phyloP scores from a whole-genome alignment of 2,797 vertebrate species.

The Lerista edwardsae region DNA sequence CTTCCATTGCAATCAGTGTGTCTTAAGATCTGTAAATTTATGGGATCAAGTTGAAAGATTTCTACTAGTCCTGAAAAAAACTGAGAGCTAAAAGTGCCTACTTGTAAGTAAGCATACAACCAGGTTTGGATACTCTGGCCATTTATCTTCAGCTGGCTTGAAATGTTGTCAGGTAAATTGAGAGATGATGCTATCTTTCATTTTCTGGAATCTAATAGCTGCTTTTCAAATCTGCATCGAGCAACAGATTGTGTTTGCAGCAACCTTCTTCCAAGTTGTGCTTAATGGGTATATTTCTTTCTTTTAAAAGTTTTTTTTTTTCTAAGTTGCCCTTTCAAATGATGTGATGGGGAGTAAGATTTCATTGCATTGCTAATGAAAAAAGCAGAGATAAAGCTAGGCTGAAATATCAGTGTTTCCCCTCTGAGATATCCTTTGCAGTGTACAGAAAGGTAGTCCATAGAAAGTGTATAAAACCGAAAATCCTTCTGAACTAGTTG shows the following conservation, averaged over 20 bases:
- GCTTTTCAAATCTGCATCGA: not conserved
- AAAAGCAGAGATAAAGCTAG: slow-evolving; percentile 20
- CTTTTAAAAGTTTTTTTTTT: slow-evolving; percentile 1
- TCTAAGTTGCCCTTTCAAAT: slow-evolving; percentile 26
- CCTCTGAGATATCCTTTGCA: not conserved
- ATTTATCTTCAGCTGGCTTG: not conserved
- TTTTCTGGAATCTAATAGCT: not conserved
- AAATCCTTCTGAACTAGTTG: not conserved
- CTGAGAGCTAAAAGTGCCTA: not conserved
- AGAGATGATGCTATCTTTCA: not conserved
- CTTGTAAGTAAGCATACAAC: not conserved
- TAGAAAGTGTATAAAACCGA: not conserved
- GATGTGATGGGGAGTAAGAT: slow-evolving; percentile 3
- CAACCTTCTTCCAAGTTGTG: slow-evolving; percentile 24
- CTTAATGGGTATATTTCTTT: not conserved
- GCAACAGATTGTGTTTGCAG: not conserved
- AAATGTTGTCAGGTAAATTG: slow-evolving; percentile 23
- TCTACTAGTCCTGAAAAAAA: not conserved
- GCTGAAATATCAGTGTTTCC: not conserved
- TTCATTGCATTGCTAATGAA: slow-evolving; percentile 26
- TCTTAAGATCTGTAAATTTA: not conserved
- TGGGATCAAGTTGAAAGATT: not conserved
- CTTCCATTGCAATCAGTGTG: not conserved
- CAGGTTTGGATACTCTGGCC: slow-evolving; percentile 18
- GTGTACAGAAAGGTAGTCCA: not conserved